A percentile compares a stretch with the other conserved stretches of the same genome.
These are phyloP conservation scores for Stegastes partitus DNA, from an alignment of 2,113 vertebrate genomes.

Conservation along the genomic window DNA sequence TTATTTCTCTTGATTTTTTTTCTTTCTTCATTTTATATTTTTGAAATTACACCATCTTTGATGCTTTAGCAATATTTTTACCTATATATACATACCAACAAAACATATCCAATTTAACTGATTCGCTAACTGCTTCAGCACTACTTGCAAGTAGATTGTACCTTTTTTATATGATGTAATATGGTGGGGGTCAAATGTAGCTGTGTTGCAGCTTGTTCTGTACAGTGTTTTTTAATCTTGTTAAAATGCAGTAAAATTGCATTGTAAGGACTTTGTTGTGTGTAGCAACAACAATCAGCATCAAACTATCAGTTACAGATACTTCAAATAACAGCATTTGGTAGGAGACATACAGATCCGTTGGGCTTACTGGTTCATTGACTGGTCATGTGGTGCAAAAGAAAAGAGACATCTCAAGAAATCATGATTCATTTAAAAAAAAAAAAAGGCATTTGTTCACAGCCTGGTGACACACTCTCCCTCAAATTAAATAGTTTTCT, in stretches of 20 bases:
- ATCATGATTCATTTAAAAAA: conserved; percentile 46
- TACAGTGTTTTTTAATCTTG: not conserved
- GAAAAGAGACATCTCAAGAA: not conserved
- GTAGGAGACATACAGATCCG: not conserved
- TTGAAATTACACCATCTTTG: too few species aligned
- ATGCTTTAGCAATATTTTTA: too few species aligned
- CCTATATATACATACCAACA: too few species aligned
- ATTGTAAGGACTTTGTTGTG: too few species aligned
- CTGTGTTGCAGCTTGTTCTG: not conserved
- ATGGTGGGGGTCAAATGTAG: not conserved
- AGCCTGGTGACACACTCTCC: conserved; percentile 26
- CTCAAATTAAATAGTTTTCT: not conserved
- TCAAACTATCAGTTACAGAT: too few species aligned
- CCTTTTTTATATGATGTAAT: not conserved
- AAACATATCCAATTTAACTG: too few species aligned
- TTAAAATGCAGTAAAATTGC: not conserved
- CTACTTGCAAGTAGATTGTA: too few species aligned
- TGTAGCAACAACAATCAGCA: too few species aligned
- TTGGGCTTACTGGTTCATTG: not conserved
- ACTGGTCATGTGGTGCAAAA: not conserved
- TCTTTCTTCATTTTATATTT: too few species aligned
- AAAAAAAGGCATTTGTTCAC: not conserved
- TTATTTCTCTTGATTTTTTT: too few species aligned
- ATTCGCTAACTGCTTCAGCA: too few species aligned
- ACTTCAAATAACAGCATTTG: not conserved